phyloP scores from a whole-genome alignment of 37 sponge, comb jelly and placozoan genomes.

The Spongia lamella region DNA sequence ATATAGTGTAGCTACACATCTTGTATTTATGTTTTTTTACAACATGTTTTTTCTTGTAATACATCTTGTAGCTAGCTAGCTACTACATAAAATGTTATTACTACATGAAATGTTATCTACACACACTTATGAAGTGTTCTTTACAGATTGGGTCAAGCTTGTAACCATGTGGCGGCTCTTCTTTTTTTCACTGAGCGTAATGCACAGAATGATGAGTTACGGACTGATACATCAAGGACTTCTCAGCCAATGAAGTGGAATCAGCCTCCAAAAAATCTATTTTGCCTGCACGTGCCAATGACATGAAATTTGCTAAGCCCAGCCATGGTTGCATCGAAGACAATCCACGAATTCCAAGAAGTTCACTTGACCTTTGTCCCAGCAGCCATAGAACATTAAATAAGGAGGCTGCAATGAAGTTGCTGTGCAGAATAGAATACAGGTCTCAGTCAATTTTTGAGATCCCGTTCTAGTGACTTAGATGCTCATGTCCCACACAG shows the following conservation, averaged over 20 bases:
- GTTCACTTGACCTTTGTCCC: background rate
- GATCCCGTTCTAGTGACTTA: background rate
- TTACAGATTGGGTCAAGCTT: slow-evolving; percentile 29
- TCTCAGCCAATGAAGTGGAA: slow-evolving; percentile 9
- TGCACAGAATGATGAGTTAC: slow-evolving; percentile 1
- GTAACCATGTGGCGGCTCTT: slow-evolving; percentile 23
- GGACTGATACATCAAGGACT: background rate
- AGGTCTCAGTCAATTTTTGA: background rate
- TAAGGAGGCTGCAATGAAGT: background rate
- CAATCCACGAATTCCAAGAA: background rate
- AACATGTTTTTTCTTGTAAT: no score
- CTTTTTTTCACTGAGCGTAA: slow-evolving; percentile 6
- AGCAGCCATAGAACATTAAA: background rate
- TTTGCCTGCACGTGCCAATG: background rate
- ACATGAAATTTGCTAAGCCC: slow-evolving; percentile 2
- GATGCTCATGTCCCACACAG: background rate
- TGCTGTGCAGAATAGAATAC: background rate
- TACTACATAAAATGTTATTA: no score
- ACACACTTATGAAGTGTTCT: no score
- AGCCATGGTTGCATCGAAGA: background rate
- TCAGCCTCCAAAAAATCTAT: background rate
- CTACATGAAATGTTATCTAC: background rate
- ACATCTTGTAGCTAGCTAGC: no score
- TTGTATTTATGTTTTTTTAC: no score
- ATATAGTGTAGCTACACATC: no score